A percentile compares a stretch with the other conserved stretches of the same genome.
Evolutionary conservation across 2,888 invertebrate species (phyloP).

Genomic region (Athripsodes cinereus): DNA sequence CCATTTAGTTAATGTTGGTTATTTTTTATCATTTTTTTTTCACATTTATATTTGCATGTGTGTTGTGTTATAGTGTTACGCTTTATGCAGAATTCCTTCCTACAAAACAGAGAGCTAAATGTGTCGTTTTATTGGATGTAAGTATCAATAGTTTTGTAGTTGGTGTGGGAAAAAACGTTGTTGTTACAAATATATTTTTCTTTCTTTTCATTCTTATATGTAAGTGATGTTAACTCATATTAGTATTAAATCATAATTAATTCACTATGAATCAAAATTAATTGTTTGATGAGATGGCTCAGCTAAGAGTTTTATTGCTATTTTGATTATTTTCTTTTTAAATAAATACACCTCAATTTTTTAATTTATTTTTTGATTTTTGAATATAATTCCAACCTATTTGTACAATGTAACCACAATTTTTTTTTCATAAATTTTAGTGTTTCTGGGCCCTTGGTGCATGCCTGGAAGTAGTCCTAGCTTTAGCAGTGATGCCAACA

Average conservation of each 20-base stretch:
- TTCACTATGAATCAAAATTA: too few species aligned
- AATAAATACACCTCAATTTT: background rate
- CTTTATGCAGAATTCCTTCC: conserved; percentile 95
- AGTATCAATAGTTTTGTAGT: conserved; percentile 39
- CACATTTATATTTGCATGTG: conserved; percentile 14
- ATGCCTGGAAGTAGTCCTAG: conserved; percentile 86
- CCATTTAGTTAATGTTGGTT: background rate
- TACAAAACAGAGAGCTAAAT: conserved; percentile 87
- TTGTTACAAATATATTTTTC: too few species aligned
- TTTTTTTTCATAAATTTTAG: conserved; percentile 44
- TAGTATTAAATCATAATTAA: too few species aligned
- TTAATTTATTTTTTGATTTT: too few species aligned
- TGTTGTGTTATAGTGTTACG: conserved; percentile 67
- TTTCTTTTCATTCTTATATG: too few species aligned
- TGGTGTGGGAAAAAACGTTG: too few species aligned
- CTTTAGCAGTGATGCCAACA: conserved; percentile 85
- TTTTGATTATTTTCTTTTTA: background rate
- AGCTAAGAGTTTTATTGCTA: too few species aligned
- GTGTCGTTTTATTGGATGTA: conserved; percentile 91
- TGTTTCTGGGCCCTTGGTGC: conserved; percentile 96
- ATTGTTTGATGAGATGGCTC: too few species aligned
- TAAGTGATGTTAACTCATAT: too few species aligned
- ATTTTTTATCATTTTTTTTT: background rate
- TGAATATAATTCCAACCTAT: too few species aligned
- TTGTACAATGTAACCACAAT: background rate